Evolutionary conservation across 2,888 invertebrate species (phyloP).

Genomic region (Pterostichus madidus): DNA sequence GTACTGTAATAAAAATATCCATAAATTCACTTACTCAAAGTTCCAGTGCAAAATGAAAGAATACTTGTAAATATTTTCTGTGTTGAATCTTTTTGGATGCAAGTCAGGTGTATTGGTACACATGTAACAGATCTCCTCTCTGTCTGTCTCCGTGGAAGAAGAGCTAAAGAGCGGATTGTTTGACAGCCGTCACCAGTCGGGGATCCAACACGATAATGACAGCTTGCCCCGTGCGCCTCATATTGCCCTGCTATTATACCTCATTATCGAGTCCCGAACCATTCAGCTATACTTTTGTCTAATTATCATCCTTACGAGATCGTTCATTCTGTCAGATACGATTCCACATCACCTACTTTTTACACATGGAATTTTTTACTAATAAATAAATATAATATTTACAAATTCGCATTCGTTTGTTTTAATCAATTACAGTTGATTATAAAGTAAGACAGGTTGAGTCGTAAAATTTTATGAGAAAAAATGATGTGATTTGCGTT

Average conservation of each 20-base stretch:
- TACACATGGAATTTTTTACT: too few species aligned
- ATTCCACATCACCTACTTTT: not conserved
- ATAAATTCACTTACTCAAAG: too few species aligned
- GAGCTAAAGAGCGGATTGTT: constrained; percentile 10
- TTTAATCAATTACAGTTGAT: constrained; percentile 13
- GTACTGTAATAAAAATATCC: too few species aligned
- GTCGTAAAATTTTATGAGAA: constrained; percentile 47
- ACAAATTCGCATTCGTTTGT: constrained; percentile 14
- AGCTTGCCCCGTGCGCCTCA: constrained; percentile 52
- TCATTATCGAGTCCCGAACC: constrained; percentile 55
- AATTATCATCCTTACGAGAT: constrained; percentile 45
- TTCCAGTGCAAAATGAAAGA: too few species aligned
- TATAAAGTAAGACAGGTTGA: too few species aligned
- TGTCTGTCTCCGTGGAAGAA: not conserved
- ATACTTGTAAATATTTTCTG: not conserved
- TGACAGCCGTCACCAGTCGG: constrained; percentile 29
- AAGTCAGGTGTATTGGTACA: not conserved
- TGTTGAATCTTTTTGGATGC: not conserved
- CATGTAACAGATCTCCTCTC: not conserved
- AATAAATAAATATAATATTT: constrained; percentile 3
- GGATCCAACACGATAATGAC: constrained; percentile 57
- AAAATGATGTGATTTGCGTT: constrained; percentile 11
- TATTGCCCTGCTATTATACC: constrained; percentile 58
- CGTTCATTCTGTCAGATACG: constrained; percentile 39
- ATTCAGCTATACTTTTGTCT: constrained; percentile 33